These are phyloP conservation scores for Actenoides lindsayi DNA, from an alignment of 2,113 vertebrate species.

Conservation along the genomic window DNA sequence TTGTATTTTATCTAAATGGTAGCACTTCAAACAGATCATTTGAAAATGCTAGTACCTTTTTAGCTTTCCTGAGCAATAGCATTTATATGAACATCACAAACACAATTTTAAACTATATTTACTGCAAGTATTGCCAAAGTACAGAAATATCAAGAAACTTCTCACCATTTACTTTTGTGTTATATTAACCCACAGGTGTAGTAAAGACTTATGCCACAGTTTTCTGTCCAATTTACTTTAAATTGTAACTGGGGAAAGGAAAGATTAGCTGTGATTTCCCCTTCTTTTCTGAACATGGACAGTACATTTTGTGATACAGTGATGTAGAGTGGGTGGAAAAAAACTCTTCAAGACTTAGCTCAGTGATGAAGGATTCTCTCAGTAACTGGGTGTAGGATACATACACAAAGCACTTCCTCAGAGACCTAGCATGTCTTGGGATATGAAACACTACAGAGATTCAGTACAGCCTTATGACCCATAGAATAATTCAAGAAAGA, in stretches of 20 bases:
- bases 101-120: not conserved
- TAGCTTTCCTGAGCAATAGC: not conserved
- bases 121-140: not conserved
- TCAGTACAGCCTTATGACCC: not conserved
- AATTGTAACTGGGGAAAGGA: not conserved
- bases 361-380: not conserved
- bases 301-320: not conserved
- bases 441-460: not conserved
- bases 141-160: not conserved
- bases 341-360: not conserved
- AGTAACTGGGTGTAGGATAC: not conserved
- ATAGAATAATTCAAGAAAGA: slow-evolving; percentile 8
- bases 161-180: not conserved
- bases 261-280: not conserved
- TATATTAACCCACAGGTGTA: not conserved
- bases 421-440: not conserved
- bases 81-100: not conserved
- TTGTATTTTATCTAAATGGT: not conserved
- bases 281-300: not conserved
- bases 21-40: not conserved
- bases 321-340: not conserved
- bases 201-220: not conserved
- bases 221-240: not conserved
- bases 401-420: not conserved
- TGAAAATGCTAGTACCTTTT: not conserved